Base-by-base conservation (phyloP, 2,797 vertebrate genomes). In the Gallinago solitaria region DNA sequence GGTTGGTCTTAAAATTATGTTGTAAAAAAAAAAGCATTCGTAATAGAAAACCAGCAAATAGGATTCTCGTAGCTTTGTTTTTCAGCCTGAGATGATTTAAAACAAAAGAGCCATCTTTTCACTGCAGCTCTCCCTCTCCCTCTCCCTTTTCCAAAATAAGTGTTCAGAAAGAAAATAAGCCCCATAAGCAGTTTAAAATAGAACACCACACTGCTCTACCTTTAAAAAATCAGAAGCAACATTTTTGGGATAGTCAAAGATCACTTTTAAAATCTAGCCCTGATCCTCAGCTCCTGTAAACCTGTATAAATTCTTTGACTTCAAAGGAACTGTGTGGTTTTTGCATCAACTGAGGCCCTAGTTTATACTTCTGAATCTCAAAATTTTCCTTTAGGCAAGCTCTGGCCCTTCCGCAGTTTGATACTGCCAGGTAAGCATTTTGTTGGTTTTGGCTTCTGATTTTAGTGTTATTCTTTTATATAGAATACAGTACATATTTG, bases 351-450 rank as follows among this genome's bases (percentile, higher is more conserved):
- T 75, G 75, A 90, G 68, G 57, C 51, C 16, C 11, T 70, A 60
- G 48, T 74, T 93, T 63, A 53, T 87, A 67, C 60, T 93, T 87
- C 50, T 81, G 76, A 85, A 92, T 76, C 41, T 92, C 75, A 71
- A 9, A 41, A 80, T 80, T 50, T 93, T 89, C 70, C 80, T 87
- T 76, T 73, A 89, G 63, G 23, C 2, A 4, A 70, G n/a, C 56
- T 91, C 28, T 91, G 39, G 45, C 33, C 37, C 25, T 81, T 83
- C 37, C 37, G 61, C 51, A 57, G 65, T 86, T 90, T 83, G 68
- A 67, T 83, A 48, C 35, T 74, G 39, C 27, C 48, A 87, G 68
- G 41, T 56, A 82, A 85, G 12, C 19, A 20, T 85, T 94, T 91
- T 76, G 32, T 54, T 90, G 63, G 37, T 45, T 88, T 85, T 69